Percentiles rank a stretch among this genome's conserved stretches.
Conservation (phyloP, 2,113 vertebrate species). For the Harpagus bidentatus region DNA sequence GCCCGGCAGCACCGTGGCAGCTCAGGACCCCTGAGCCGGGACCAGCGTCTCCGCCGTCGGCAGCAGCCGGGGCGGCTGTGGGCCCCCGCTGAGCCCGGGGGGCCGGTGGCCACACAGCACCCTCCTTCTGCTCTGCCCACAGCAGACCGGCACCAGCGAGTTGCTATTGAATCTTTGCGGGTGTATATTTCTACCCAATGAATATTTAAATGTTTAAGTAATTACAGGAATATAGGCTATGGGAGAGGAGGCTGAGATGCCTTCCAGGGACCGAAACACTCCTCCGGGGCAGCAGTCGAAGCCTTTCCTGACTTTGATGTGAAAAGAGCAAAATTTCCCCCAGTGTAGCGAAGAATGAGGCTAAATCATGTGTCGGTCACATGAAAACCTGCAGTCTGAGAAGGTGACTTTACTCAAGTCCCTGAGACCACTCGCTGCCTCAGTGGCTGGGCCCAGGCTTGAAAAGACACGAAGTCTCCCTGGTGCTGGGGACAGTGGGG, state of each 20-base stretch:
- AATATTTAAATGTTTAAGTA: neutral
- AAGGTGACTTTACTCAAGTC: neutral
- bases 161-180: neutral
- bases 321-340: neutral
- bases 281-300: neutral
- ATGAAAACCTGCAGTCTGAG: neutral
- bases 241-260: neutral
- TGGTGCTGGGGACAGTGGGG: neutral
- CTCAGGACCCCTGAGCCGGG: neutral
- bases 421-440: neutral
- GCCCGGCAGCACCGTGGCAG: neutral
- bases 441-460: neutral
- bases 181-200: neutral
- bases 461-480: neutral
- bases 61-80: accelerated
- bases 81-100: neutral
- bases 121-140: neutral
- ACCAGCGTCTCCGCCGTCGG: accelerated
- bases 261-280: neutral
- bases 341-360: neutral
- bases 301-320: neutral
- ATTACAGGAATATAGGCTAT: neutral
- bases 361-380: accelerated
- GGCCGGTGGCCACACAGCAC: accelerated
- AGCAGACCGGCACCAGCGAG: neutral